These are phyloP conservation scores for Paratilapia polleni DNA, from an alignment of 2,113 vertebrate genomes.

Conservation along the genomic window DNA sequence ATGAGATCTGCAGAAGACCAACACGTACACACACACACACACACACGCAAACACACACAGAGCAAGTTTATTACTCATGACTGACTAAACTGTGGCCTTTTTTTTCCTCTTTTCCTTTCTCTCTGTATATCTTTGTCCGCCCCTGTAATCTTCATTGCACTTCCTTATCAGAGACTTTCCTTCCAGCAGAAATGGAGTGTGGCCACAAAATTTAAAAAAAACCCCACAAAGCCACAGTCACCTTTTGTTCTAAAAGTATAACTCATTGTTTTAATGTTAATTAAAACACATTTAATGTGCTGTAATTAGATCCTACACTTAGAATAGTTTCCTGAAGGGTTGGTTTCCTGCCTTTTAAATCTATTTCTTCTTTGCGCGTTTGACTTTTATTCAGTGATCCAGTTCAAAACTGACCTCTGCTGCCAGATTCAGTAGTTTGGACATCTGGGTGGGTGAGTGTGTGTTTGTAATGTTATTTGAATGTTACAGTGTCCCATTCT, in stretches of 20 bases:
- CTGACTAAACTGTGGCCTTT: conserved; percentile 17
- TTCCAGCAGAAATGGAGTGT: neutral
- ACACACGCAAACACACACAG: conserved; percentile 3
- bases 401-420: neutral
- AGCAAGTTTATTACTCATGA: conserved; percentile 4
- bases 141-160: neutral
- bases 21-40: conserved; percentile 5
- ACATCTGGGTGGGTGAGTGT: neutral
- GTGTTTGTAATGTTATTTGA: neutral
- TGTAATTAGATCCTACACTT: neutral
- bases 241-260: neutral
- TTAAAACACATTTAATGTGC: neutral
- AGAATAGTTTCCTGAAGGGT: fast-evolving
- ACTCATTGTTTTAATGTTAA: neutral
- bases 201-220: neutral
- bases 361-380: neutral
- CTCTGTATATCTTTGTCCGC: neutral
- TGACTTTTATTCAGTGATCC: neutral
- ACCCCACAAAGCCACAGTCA: neutral
- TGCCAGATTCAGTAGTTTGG: neutral
- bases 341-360: neutral
- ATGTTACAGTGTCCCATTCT: neutral
- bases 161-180: conserved; percentile 8
- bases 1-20: conserved; percentile 56
- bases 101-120: conserved; percentile 27